Evolutionary conservation across 2,888 invertebrate species (phyloP), one percentile per base, ranked within the genome.

Genomic region (Drosophila eohydei): DNA sequence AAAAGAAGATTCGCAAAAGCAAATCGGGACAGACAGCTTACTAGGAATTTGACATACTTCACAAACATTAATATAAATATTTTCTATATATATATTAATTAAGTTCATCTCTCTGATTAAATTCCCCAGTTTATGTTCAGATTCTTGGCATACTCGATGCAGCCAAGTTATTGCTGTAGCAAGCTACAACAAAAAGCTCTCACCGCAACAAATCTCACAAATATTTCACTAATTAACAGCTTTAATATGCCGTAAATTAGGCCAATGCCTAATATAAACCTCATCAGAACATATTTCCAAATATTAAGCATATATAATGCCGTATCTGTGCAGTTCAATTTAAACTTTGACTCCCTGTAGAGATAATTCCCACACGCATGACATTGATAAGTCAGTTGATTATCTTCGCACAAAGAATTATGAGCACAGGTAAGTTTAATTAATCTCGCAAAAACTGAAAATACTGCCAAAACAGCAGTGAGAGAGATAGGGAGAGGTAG

Each of bases 351-450:
- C 32, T 50, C 30, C 16, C 48, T 6, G 32, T 2, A 11, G 30
- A 48, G 30, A 30, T 32, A 50, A 16, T 32, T 16, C 32, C 3
- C 50, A 32, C 0, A 32, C 48, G 48, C 11, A 50, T 32, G 50
- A 4, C 50, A 34, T 34, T 50, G 50, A 50, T 50, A 50, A 32
- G 32, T 50, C 50, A 50, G 32, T 50, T 16, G 50, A 50, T 50
- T 32, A 50, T 50, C 16, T 50, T 16, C 50, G 7, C 50, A 34
- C 50, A 11, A 41, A n/a, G 11, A 32, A 32, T 26, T 41, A 52
- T 30, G 16, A 21, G 7, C 30, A 2, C 38, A 30, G 12, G 4
- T 51, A 21, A 32, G 38, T n/a, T 40, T 3, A 52, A 11, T 60
- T 41, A 51, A 59, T 30, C 28, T 21, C 14, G 14, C 40, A 52